Evolutionary conservation across 2,888 invertebrate genomes (phyloP), one percentile per base, ranked within the genome.

Genomic region (Erebia aethiops): DNA sequence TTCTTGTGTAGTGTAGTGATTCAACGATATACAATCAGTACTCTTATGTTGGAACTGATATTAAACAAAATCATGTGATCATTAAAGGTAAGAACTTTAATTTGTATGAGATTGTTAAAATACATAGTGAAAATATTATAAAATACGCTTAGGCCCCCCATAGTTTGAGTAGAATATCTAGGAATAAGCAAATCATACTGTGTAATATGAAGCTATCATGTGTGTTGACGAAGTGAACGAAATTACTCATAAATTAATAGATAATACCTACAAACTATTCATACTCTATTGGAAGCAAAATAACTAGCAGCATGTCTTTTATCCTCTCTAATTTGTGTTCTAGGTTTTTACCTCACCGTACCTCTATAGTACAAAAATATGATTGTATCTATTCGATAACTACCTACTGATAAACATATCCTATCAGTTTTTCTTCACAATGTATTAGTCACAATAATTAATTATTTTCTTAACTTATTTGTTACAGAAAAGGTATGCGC

Each of bases 401-500:
- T 62, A 51, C n/a, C 46, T 62, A 51, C n/a, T 35, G 63, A 43
- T 66, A 46, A 57, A 35, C 65, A 41, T 56, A 57, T 35, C 14
- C 8, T 54, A 70, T 65, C 58, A 21, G 60, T 16, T 21, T 61
- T 13, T 65, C 43, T 54, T 43, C 16, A n/a, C 8, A 64, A 35
- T 35, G 0, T 21, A 46, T 70, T 57, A 66, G 9, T 70, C 65
- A 66, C 43, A 5, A 46, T 35, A n/a, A 9, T 60, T 49, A 49
- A 13, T 46, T 49, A 62, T 14, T 21, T 49, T 49, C 1, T 1
- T 13, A 54, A 54, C 52, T 58, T 58, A 2, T n/a, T 57, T 18
- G 54, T 70, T 65, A 21, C 65, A 73, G 71, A 70, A 57, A 1
- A 68, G 49, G 14, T 11, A 26, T 26, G 10, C 10, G n/a, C 43